These are phyloP conservation scores for Apeira syringaria DNA, from an alignment of 2,888 invertebrate genomes.

Conservation along the genomic window DNA sequence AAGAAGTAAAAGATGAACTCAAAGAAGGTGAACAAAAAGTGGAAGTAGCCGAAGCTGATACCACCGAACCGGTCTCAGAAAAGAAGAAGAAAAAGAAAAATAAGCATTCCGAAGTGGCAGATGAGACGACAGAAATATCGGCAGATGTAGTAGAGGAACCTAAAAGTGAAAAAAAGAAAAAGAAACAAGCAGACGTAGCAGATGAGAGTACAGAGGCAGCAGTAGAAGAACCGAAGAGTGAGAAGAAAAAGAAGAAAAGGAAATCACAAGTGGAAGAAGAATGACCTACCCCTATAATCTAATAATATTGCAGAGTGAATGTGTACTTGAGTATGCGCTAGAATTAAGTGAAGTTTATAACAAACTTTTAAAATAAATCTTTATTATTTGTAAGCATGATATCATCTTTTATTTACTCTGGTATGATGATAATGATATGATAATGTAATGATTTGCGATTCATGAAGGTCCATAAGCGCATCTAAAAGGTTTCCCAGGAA, in stretches of 20 bases:
- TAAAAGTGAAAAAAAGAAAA: constrained; percentile 72
- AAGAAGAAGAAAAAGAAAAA: constrained; percentile 81
- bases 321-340: constrained; percentile 15
- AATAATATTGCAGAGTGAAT: constrained; percentile 7
- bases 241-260: constrained; percentile 74
- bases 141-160: constrained; percentile 30
- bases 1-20: constrained; percentile 41
- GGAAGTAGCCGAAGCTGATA: constrained; percentile 32
- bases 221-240: constrained; percentile 48
- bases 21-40: constrained; percentile 48
- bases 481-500: no score
- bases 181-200: constrained; percentile 69
- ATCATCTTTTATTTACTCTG: neutral
- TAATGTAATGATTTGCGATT: no score
- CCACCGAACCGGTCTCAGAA: constrained; percentile 54
- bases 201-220: constrained; percentile 38
- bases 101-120: constrained; percentile 63
- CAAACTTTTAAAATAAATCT: constrained; percentile 13
- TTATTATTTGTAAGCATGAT: no score
- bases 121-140: constrained; percentile 34
- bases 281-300: constrained; percentile 40
- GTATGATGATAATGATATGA: no score
- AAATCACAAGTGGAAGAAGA: constrained; percentile 51
- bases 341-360: constrained; percentile 13
- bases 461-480: no score